These are phyloP conservation scores for Heliconius erato DNA, from an alignment of 2,888 invertebrate genomes.

Conservation along the genomic window DNA sequence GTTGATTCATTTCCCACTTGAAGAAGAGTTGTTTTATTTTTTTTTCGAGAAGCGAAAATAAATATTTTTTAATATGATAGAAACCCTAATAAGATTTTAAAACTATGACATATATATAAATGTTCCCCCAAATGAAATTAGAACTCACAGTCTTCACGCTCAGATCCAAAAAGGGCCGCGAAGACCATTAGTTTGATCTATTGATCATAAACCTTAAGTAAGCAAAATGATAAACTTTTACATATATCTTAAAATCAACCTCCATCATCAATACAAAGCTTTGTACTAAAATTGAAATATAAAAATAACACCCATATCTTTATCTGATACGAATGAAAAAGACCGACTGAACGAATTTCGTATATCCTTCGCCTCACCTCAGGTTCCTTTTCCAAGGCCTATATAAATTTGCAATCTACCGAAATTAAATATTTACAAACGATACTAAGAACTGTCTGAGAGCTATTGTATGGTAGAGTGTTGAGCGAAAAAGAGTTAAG, in stretches of 20 bases:
- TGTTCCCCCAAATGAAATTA: neutral
- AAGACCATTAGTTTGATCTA: too few relatives aligned
- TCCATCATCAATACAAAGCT: neutral
- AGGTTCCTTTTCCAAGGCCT: constrained; percentile 15
- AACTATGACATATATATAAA: neutral
- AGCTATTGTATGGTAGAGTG: constrained; percentile 8
- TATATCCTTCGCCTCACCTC: neutral
- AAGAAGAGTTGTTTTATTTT: neutral
- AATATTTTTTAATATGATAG: too few relatives aligned
- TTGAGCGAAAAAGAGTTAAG: neutral
- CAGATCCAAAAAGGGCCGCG: neutral
- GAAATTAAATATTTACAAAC: constrained; percentile 27
- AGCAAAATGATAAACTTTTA: neutral
- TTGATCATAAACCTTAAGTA: too few relatives aligned
- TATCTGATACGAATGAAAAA: neutral
- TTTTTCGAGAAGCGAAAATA: neutral
- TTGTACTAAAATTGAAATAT: neutral
- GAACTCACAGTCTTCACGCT: neutral
- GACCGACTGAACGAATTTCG: neutral
- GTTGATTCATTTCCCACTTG: neutral
- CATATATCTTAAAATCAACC: neutral
- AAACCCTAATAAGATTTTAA: too few relatives aligned
- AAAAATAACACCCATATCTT: neutral
- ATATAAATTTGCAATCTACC: constrained; percentile 21
- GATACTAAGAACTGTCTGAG: constrained; percentile 19